These are phyloP conservation scores for Cyprinus carpio DNA, from an alignment of 2,113 vertebrate genomes.

Conservation along the genomic window DNA sequence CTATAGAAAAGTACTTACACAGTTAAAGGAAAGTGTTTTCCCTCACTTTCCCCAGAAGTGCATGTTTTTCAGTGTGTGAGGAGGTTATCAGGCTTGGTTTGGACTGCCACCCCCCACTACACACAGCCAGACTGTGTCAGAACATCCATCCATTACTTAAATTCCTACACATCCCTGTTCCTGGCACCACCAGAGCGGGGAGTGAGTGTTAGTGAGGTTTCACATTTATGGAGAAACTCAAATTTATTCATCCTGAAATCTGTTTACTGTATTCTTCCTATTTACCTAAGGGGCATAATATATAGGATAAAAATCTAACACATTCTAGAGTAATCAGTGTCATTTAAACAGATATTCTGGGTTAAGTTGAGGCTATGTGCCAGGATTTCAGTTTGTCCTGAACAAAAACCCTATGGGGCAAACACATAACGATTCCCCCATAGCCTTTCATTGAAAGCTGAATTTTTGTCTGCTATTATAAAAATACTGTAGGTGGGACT, in stretches of 20 bases:
- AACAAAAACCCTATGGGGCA: background rate
- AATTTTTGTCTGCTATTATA: background rate
- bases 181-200: constrained; percentile 66
- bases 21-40: constrained; percentile 45
- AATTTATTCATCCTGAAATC: too few relatives aligned
- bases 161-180: constrained; percentile 69
- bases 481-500: background rate
- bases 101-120: background rate
- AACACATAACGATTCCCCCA: background rate
- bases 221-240: background rate
- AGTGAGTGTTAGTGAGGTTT: background rate
- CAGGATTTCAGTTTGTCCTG: background rate
- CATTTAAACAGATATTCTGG: too few relatives aligned
- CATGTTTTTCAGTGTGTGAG: constrained; percentile 36
- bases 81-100: constrained; percentile 67
- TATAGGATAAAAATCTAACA: too few relatives aligned
- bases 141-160: constrained; percentile 64
- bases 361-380: too few relatives aligned
- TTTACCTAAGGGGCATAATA: background rate
- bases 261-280: too few relatives aligned
- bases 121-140: constrained; percentile 58
- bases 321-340: too few relatives aligned
- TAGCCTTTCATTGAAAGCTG: too few relatives aligned
- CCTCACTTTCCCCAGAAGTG: background rate
- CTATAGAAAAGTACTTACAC: constrained; percentile 3